These are phyloP conservation scores for Archivesica marissinica DNA, from an alignment of 1,140 invertebrate genomes.

Conservation along the genomic window DNA sequence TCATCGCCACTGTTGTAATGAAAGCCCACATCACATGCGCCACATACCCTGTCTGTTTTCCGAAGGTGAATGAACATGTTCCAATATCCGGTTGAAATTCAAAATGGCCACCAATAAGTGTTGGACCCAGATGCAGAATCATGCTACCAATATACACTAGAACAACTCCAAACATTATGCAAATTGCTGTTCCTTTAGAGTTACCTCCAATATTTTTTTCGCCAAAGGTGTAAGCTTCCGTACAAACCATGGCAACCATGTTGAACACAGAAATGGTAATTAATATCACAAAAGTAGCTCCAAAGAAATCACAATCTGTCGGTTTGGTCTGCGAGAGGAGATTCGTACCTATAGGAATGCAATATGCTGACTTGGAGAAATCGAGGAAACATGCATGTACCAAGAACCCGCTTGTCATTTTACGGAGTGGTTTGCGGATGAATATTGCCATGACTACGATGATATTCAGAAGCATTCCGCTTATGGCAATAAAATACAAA, in stretches of 20 bases:
- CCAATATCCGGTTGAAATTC: conserved; percentile 82
- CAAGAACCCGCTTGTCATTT: conserved; percentile 82
- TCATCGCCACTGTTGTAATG: conserved; percentile 79
- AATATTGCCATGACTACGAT: conserved; percentile 78
- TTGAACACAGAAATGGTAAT: conserved; percentile 83
- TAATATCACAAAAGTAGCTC: conserved; percentile 80
- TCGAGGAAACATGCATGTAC: conserved; percentile 82
- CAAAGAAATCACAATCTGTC: conserved; percentile 78
- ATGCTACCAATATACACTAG: conserved; percentile 82
- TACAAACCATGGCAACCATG: conserved; percentile 83
- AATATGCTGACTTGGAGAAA: conserved; percentile 81
- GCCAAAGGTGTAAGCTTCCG: conserved; percentile 83
- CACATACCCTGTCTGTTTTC: conserved; percentile 81
- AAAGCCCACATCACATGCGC: conserved; percentile 83
- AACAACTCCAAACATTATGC: conserved; percentile 82
- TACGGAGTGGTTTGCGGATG: conserved; percentile 71
- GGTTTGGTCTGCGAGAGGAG: conserved; percentile 78
- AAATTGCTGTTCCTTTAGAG: conserved; percentile 79
- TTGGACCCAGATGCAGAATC: conserved; percentile 83
- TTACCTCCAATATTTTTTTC: conserved; percentile 81
- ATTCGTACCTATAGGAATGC: conserved; percentile 82
- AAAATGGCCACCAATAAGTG: conserved; percentile 83
- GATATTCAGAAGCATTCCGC: conserved; percentile 81
- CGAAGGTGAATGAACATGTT: conserved; percentile 81
- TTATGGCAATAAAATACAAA: conserved; percentile 78